Conservation (phyloP, 2,113 vertebrate species). For the Xiphophorus maculatus region DNA sequence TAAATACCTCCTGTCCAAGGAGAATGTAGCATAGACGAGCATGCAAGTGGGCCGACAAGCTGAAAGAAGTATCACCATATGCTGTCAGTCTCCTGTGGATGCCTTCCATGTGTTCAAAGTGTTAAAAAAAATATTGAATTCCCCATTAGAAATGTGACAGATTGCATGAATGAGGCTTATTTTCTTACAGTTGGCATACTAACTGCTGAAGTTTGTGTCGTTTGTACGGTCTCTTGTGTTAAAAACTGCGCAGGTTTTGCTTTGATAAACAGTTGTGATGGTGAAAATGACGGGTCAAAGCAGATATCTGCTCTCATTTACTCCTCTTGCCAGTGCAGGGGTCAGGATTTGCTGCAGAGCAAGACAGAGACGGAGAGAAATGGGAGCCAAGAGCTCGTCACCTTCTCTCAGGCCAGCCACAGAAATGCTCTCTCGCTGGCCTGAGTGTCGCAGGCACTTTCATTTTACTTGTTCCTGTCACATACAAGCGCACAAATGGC, state of each 20-base stretch:
- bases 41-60: constrained; percentile 27
- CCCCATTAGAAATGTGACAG: constrained; percentile 7
- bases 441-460: constrained; percentile 11
- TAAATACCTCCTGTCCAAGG: constrained; percentile 21
- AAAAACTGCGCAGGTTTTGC: constrained; percentile 14
- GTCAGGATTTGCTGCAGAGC: constrained; percentile 48
- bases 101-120: constrained; percentile 43
- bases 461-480: constrained; percentile 2
- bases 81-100: constrained; percentile 28
- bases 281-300: constrained; percentile 55
- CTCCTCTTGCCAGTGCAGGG: constrained; percentile 25
- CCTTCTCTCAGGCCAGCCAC: constrained; percentile 17
- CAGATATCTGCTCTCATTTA: constrained; percentile 11
- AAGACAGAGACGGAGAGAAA: constrained; percentile 39
- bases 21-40: background rate
- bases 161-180: background rate
- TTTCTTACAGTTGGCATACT: constrained; percentile 6
- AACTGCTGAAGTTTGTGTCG: constrained; percentile 25
- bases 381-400: constrained; percentile 19
- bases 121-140: constrained; percentile 23
- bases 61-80: constrained; percentile 51
- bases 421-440: constrained; percentile 22
- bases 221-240: constrained; percentile 5
- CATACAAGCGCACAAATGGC: background rate
- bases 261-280: constrained; percentile 27